These are phyloP conservation scores for Athalia rosae DNA, from an alignment of 2,888 invertebrate species.

Conservation along the genomic window DNA sequence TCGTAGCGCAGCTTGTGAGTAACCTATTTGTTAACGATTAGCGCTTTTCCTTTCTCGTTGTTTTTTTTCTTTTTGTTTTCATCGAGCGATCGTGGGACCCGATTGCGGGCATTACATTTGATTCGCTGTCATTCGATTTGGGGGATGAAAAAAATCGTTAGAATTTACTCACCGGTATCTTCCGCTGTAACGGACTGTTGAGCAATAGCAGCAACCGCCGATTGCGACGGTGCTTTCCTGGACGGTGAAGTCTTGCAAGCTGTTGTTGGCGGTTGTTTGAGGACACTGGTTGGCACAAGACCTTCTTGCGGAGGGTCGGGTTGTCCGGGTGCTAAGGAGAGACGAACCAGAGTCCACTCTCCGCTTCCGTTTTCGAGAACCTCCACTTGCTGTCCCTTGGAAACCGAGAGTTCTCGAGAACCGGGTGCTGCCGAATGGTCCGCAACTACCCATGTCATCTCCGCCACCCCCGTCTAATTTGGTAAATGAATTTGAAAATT, in stretches of 20 bases:
- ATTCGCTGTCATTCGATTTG: too few relatives aligned
- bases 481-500: not conserved
- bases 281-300: conserved; percentile 86
- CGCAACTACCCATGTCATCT: conserved; percentile 93
- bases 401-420: conserved; percentile 87
- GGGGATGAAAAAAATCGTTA: too few relatives aligned
- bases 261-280: conserved; percentile 84
- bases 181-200: conserved; percentile 67
- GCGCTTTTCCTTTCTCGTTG: too few relatives aligned
- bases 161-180: conserved; percentile 70
- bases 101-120: too few relatives aligned
- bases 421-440: conserved; percentile 87
- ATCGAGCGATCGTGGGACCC: too few relatives aligned
- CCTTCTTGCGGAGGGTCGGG: conserved; percentile 82
- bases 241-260: conserved; percentile 76
- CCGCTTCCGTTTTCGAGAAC: conserved; percentile 86
- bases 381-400: conserved; percentile 95
- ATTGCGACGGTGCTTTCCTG: conserved; percentile 68
- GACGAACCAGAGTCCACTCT: conserved; percentile 75
- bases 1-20: too few relatives aligned
- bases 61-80: too few relatives aligned
- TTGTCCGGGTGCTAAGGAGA: conserved; percentile 74
- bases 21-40: too few relatives aligned
- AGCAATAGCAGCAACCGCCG: conserved; percentile 51
- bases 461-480: conserved; percentile 83